A percentile compares a stretch with the other conserved stretches of the same genome.
Evolutionary conservation across 37 sponge, comb jelly and placozoan genomes (phyloP).

Genomic region (Mnemiopsis leidyi): DNA sequence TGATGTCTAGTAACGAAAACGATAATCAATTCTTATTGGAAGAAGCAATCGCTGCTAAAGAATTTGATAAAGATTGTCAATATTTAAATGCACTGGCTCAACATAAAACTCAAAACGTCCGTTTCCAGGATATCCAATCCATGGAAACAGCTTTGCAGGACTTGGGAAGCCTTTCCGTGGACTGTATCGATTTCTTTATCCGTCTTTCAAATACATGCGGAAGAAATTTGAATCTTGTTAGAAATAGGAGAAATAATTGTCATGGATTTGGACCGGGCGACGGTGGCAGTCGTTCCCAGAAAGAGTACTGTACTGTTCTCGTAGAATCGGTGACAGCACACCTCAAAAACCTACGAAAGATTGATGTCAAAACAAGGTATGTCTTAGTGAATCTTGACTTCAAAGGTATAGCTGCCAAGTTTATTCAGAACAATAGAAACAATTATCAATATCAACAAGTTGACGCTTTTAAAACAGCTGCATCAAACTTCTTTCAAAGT

Average conservation of each 20-base stretch:
- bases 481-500: not conserved
- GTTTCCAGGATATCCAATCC: not conserved
- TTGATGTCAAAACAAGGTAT: not conserved
- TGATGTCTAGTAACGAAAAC: not conserved
- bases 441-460: not conserved
- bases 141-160: not conserved
- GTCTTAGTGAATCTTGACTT: not conserved
- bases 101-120: not conserved
- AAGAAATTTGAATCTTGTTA: not conserved
- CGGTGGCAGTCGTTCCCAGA: not conserved
- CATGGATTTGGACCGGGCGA: too few relatives aligned
- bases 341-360: not conserved
- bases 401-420: not conserved
- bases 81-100: not conserved
- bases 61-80: not conserved
- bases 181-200: not conserved
- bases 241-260: too few relatives aligned
- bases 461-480: not conserved
- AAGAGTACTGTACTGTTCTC: not conserved
- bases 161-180: not conserved
- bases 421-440: not conserved
- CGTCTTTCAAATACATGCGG: not conserved
- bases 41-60: not conserved
- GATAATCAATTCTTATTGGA: not conserved
- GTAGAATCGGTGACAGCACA: not conserved